Evolutionary conservation across 2,113 vertebrate genomes (phyloP).

Genomic region (Indri indri): DNA sequence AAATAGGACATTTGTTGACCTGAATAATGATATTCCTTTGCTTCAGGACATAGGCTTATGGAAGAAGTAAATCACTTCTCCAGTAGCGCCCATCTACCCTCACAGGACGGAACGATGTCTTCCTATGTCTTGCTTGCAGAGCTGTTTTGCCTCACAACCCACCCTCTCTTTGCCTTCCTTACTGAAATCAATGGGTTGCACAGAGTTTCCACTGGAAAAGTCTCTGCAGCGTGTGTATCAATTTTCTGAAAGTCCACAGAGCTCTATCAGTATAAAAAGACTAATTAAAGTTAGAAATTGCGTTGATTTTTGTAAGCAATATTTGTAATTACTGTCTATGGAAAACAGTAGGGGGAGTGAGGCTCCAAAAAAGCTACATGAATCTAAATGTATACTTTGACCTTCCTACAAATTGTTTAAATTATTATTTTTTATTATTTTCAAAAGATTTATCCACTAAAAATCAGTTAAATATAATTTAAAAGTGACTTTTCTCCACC

Average conservation of each 20-base stretch:
- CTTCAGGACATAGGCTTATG: not conserved
- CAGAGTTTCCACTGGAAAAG: not conserved
- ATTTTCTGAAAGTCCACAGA: not conserved
- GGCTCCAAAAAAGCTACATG: not conserved
- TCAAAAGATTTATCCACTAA: not conserved
- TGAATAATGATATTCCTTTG: conserved; percentile 46
- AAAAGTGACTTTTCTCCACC: not conserved
- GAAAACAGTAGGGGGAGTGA: not conserved
- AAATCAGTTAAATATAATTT: not conserved
- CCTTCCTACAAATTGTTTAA: conserved; percentile 6
- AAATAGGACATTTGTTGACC: conserved; percentile 54
- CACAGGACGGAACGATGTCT: not conserved
- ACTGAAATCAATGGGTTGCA: too few species aligned
- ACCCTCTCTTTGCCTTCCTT: not conserved
- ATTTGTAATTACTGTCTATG: not conserved
- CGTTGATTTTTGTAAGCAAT: not conserved
- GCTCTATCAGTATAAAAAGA: not conserved
- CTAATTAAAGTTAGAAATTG: not conserved
- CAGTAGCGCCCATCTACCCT: not conserved
- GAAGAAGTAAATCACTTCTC: not conserved
- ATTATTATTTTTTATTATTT: conserved; percentile 1
- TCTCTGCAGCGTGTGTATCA: not conserved
- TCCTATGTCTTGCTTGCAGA: conserved; percentile 4
- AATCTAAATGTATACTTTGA: not conserved
- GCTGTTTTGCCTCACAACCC: not conserved